Conservation (phyloP, 2,113 vertebrate genomes). For the Desmodus rotundus region DNA sequence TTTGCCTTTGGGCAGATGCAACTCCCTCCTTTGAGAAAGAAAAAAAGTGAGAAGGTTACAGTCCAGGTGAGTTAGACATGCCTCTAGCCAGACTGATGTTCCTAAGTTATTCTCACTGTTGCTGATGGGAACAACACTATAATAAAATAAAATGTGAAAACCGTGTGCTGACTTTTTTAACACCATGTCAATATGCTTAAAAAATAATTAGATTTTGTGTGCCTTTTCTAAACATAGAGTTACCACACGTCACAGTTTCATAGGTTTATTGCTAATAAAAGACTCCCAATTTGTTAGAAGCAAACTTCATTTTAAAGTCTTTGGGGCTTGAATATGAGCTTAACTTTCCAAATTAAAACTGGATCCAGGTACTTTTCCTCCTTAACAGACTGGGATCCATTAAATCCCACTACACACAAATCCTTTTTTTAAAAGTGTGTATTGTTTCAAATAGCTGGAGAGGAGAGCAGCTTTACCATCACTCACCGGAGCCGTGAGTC, state of each 20-base stretch:
- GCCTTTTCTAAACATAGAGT: constrained; percentile 31
- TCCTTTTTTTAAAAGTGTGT: not conserved
- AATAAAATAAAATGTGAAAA: constrained; percentile 66
- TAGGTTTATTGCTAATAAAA: not conserved
- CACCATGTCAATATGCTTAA: constrained; percentile 46
- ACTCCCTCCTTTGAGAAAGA: not conserved
- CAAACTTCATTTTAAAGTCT: constrained; percentile 1
- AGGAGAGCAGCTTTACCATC: not conserved
- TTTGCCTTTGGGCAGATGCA: constrained; percentile 63
- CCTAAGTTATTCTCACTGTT: constrained; percentile 40
- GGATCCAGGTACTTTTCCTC: not conserved
- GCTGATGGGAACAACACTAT: constrained; percentile 39
- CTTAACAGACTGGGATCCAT: constrained; percentile 39
- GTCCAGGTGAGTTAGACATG: constrained; percentile 51
- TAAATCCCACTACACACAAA: constrained; percentile 35
- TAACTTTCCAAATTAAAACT: not conserved
- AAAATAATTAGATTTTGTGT: constrained; percentile 45
- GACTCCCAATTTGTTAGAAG: not conserved
- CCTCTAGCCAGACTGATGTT: not conserved
- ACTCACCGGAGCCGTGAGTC: accelerated
- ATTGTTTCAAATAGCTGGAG: not conserved
- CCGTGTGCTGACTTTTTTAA: constrained; percentile 38
- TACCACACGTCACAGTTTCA: not conserved
- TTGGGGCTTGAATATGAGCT: not conserved
- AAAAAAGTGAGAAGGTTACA: constrained; percentile 60